Evolutionary conservation across 2,113 vertebrate genomes (phyloP).

Genomic region (Platysteira castanea): DNA sequence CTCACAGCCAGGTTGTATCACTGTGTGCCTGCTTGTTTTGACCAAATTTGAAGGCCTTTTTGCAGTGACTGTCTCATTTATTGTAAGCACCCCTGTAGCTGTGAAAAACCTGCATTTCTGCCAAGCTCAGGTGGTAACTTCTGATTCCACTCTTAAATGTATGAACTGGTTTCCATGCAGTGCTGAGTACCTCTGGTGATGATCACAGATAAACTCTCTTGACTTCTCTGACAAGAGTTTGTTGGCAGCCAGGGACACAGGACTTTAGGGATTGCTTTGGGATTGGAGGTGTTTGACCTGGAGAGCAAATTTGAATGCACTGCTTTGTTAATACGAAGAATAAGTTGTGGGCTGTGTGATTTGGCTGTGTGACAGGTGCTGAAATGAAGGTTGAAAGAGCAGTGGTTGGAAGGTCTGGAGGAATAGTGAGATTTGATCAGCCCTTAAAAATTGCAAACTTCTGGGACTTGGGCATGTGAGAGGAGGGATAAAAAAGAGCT

Average conservation of each 20-base stretch:
- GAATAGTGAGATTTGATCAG: not conserved
- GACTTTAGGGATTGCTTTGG: not conserved
- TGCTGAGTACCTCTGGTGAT: not conserved
- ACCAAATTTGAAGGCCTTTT: not conserved
- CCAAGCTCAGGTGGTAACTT: not conserved
- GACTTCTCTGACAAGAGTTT: not conserved
- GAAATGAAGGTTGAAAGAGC: not conserved
- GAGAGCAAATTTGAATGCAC: not conserved
- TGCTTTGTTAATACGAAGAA: not conserved
- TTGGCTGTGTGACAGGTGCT: not conserved
- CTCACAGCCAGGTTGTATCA: not conserved
- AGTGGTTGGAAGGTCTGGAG: not conserved
- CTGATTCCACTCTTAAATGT: not conserved
- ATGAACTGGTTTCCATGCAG: not conserved
- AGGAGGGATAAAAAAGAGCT: not conserved
- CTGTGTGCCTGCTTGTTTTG: not conserved
- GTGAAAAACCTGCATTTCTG: not conserved
- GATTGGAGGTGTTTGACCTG: not conserved
- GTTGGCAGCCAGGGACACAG: not conserved
- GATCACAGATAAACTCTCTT: not conserved
- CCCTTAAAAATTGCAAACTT: not conserved
- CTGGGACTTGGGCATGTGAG: not conserved
- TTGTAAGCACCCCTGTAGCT: not conserved
- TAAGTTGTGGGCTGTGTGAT: not conserved
- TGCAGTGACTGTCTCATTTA: not conserved